phyloP scores from a whole-genome alignment of 2,113 vertebrate genomes.

The Colius striatus region DNA sequence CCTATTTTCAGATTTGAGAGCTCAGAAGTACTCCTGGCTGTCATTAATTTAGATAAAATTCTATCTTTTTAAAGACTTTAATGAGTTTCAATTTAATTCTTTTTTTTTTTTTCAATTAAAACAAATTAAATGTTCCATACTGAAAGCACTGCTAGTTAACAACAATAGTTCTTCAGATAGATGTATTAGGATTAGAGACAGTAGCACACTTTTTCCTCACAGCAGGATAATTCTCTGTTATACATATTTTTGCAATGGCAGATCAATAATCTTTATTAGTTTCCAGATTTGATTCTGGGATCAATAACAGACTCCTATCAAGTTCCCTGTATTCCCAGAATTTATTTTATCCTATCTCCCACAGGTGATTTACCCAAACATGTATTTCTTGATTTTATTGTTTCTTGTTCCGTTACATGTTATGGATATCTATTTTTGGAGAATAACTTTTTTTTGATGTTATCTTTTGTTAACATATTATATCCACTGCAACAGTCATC shows the following conservation, averaged over 20 bases:
- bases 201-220: background rate
- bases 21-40: background rate
- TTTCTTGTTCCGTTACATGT: background rate
- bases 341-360: background rate
- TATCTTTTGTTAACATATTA: background rate
- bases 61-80: background rate
- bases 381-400: background rate
- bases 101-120: background rate
- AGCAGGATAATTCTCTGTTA: background rate
- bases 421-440: background rate
- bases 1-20: background rate
- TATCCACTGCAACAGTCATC: background rate
- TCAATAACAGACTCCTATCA: background rate
- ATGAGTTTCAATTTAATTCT: background rate
- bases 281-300: background rate
- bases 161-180: background rate
- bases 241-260: background rate
- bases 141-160: background rate
- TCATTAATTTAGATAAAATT: background rate
- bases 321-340: background rate
- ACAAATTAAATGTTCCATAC: background rate
- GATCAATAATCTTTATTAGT: background rate
- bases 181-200: background rate
- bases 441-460: background rate
- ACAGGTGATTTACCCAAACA: background rate